Percentiles rank a stretch among this genome's conserved stretches.
These are phyloP conservation scores for Loxodonta africana DNA, from an alignment of 2,113 vertebrate genomes.

Conservation along the genomic window DNA sequence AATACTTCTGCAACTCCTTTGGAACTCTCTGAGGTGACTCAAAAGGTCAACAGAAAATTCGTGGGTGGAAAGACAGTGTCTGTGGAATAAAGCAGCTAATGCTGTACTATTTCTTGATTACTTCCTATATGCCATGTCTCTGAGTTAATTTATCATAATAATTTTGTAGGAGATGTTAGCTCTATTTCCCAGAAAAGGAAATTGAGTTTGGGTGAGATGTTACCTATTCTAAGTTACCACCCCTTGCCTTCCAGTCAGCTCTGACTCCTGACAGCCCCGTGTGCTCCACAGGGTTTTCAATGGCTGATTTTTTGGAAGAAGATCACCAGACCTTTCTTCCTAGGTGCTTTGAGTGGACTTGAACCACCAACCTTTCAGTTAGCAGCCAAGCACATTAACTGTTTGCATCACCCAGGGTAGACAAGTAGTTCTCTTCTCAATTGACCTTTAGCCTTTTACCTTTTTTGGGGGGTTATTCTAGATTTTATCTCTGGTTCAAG, in stretches of 20 bases:
- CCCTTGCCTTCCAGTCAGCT: neutral
- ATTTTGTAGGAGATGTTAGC: neutral
- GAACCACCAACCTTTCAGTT: neutral
- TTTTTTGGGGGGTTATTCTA: neutral
- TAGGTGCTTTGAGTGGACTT: neutral
- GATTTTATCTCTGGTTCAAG: neutral
- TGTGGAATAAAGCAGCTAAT: neutral
- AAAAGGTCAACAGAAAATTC: neutral
- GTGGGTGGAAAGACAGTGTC: neutral
- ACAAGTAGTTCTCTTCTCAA: neutral
- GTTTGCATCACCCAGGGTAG: neutral
- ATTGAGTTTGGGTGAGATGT: neutral
- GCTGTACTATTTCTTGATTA: neutral
- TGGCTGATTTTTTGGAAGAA: neutral
- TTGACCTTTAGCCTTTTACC: neutral
- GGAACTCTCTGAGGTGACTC: neutral
- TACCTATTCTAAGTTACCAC: neutral
- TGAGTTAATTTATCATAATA: neutral
- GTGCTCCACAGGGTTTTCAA: neutral
- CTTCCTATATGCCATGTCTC: neutral
- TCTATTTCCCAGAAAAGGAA: neutral
- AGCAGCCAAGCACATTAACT: neutral
- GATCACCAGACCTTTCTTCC: neutral
- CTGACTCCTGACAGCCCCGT: neutral
- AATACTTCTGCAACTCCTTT: neutral